A percentile compares a stretch with the other conserved stretches of the same genome.
phyloP scores from a whole-genome alignment of 2,888 invertebrate genomes.

The Lithophane socia region DNA sequence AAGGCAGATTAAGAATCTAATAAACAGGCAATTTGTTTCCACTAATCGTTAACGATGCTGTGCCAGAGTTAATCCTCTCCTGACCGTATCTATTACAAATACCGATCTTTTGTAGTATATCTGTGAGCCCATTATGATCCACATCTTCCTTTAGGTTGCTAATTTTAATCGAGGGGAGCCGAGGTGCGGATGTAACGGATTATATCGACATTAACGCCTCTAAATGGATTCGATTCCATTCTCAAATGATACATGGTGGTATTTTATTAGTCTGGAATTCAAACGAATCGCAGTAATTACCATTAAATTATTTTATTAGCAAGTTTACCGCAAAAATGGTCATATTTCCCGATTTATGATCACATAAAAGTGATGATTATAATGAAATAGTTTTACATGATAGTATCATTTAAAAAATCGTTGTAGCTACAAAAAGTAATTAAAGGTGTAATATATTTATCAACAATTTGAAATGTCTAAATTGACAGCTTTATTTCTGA shows the following conservation, averaged over 20 bases:
- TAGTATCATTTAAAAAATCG: not conserved
- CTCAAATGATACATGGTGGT: conserved; percentile 56
- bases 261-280: conserved; percentile 56
- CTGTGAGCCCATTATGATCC: conserved; percentile 76
- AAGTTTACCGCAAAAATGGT: conserved; percentile 30
- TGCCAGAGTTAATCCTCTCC: conserved; percentile 60
- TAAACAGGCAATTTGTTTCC: conserved; percentile 44
- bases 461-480: conserved; percentile 50
- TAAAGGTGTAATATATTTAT: conserved; percentile 36
- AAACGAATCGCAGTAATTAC: conserved; percentile 32
- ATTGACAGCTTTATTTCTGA: conserved; percentile 53
- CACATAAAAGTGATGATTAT: conserved; percentile 15
- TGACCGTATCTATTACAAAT: conserved; percentile 67
- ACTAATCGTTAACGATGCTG: conserved; percentile 41
- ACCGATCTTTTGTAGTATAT: conserved; percentile 69
- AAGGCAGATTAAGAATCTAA: conserved; percentile 32
- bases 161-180: conserved; percentile 81
- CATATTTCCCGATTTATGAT: conserved; percentile 34
- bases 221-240: conserved; percentile 76
- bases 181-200: conserved; percentile 83
- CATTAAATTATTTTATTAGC: conserved; percentile 47
- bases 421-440: conserved; percentile 29
- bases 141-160: conserved; percentile 81
- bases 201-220: conserved; percentile 81
- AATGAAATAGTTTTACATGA: conserved; percentile 30